These are phyloP conservation scores for Alexandromys fortis DNA, from an alignment of 2,113 vertebrate genomes.

Conservation along the genomic window DNA sequence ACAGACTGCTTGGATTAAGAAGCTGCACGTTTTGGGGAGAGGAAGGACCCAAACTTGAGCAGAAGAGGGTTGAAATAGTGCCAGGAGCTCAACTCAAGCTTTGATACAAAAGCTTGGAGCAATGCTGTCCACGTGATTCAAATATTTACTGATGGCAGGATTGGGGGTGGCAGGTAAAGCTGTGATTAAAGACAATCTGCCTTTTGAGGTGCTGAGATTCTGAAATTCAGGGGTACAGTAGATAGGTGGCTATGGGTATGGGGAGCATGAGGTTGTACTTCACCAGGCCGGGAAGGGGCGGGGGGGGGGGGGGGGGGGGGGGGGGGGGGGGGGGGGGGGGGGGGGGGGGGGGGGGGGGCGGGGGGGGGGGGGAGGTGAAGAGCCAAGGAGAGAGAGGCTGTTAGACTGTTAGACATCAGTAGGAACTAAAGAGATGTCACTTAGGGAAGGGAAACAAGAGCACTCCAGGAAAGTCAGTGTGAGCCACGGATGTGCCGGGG, in stretches of 20 bases:
- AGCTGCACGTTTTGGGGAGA: neutral
- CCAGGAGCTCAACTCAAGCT: neutral
- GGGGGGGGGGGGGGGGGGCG: fast-evolving
- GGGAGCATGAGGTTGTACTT: neutral
- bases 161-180: neutral
- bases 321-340: fast-evolving
- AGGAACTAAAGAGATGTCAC: neutral
- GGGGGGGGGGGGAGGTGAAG: fast-evolving
- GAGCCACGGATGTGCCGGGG: neutral
- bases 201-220: neutral
- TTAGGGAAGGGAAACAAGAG: neutral
- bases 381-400: neutral
- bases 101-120: neutral
- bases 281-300: neutral
- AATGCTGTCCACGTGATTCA: neutral
- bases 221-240: neutral
- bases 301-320: fast-evolving
- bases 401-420: neutral
- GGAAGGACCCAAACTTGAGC: neutral
- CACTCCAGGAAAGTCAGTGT: neutral
- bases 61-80: neutral
- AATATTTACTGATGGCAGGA: neutral
- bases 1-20: neutral
- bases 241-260: neutral
- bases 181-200: neutral